Evolutionary conservation across 2,888 invertebrate genomes (phyloP).

Genomic region (Papilio demoleus): DNA sequence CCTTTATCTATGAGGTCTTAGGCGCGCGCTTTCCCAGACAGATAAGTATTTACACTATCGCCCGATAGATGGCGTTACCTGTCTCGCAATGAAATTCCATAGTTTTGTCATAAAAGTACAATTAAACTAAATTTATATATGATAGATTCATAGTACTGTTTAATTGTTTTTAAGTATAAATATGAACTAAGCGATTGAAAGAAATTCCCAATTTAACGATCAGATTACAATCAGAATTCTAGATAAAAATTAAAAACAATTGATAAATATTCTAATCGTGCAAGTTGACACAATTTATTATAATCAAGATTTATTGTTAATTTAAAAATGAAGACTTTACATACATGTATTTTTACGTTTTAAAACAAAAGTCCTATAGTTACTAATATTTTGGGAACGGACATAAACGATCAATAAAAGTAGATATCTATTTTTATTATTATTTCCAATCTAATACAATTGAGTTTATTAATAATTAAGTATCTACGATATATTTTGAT

Average conservation of each 20-base stretch:
- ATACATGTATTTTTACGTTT: not conserved
- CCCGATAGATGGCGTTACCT: slow-evolving; percentile 70
- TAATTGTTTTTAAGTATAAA: not conserved
- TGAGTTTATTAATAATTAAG: too few relatives aligned
- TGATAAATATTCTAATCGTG: slow-evolving; percentile 2
- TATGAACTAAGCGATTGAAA: not conserved
- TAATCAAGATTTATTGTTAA: slow-evolving; percentile 8
- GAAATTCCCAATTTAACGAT: not conserved
- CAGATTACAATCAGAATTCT: not conserved
- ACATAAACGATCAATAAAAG: too few relatives aligned
- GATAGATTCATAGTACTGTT: not conserved
- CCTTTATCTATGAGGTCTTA: slow-evolving; percentile 54
- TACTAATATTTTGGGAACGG: not conserved
- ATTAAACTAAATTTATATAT: too few relatives aligned
- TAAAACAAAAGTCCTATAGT: not conserved
- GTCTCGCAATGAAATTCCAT: slow-evolving; percentile 37
- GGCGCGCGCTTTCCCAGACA: slow-evolving; percentile 52
- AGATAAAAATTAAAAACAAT: slow-evolving; percentile 1
- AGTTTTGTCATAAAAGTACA: too few relatives aligned
- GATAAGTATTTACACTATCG: slow-evolving; percentile 63
- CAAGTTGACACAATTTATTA: slow-evolving; percentile 12
- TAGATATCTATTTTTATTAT: too few relatives aligned
- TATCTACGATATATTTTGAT: too few relatives aligned
- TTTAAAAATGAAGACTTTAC: not conserved
- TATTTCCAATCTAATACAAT: too few relatives aligned